A percentile compares a stretch with the other conserved stretches of the same genome.
Conservation (phyloP, 2,797 vertebrate genomes). For the Cyprinodon diabolis region DNA sequence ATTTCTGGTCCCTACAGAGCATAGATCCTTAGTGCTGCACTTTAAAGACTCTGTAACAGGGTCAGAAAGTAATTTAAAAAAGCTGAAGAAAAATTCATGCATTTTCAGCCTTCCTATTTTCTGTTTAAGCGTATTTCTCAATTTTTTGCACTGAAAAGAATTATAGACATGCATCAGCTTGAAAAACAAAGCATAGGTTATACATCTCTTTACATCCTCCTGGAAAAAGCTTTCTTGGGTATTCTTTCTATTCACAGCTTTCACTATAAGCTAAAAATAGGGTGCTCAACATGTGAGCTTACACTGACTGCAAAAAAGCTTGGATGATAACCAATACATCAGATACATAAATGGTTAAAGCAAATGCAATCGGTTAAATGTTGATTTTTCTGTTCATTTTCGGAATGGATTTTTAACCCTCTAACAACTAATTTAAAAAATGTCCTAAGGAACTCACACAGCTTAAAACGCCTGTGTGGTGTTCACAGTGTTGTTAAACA, state of each 20-base stretch:
- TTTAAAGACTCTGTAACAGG: not conserved
- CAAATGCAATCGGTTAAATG: not conserved
- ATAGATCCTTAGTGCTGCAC: not conserved
- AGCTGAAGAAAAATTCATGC: not conserved
- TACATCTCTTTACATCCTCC: not conserved
- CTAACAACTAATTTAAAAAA: slow-evolving; percentile 36
- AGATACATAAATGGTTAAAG: not conserved
- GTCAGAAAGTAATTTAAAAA: not conserved
- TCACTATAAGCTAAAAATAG: not conserved
- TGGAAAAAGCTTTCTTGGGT: not conserved
- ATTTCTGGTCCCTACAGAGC: not conserved
- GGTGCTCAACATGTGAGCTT: not conserved
- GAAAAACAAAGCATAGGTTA: not conserved
- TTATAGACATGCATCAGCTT: not conserved
- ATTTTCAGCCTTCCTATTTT: not conserved
- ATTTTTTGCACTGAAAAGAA: not conserved
- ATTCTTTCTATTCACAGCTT: not conserved
- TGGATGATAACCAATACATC: not conserved
- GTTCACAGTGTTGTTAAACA: slow-evolving; percentile 1
- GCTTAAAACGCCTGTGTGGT: no score
- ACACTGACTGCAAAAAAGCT: not conserved
- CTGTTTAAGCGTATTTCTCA: not conserved
- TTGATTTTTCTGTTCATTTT: not conserved
- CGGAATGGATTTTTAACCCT: slow-evolving; percentile 1
- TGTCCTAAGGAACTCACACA: not conserved